phyloP scores from a whole-genome alignment of 2,797 vertebrate genomes.

The Lagorchestes hirsutus region DNA sequence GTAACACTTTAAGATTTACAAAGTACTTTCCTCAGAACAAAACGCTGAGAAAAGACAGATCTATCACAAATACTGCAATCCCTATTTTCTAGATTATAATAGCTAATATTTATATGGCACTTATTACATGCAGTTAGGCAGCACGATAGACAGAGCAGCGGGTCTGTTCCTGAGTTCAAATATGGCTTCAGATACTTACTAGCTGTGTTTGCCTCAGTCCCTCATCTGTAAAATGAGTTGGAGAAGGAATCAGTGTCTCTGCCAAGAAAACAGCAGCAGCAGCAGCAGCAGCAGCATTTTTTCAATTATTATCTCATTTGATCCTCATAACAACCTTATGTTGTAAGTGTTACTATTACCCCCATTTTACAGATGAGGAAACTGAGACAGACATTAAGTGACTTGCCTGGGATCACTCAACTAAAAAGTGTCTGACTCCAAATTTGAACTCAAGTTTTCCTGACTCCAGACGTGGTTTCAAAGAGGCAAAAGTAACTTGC shows the following conservation, averaged over 20 bases:
- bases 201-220: too few species aligned
- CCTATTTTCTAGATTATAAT: background rate
- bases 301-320: background rate
- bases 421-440: too few species aligned
- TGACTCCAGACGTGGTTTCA: too few species aligned
- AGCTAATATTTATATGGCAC: background rate
- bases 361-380: background rate
- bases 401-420: too few species aligned
- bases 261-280: too few species aligned
- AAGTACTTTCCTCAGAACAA: background rate
- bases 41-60: background rate
- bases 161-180: too few species aligned
- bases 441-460: too few species aligned
- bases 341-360: background rate
- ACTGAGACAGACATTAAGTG: background rate
- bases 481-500: background rate
- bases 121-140: background rate
- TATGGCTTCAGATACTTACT: too few species aligned
- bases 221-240: too few species aligned
- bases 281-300: background rate
- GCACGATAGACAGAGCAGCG: too few species aligned
- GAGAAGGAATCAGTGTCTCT: too few species aligned
- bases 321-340: background rate
- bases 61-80: background rate
- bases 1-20: background rate